Percentiles rank a stretch among this genome's conserved stretches.
Evolutionary conservation across 2,888 invertebrate species (phyloP).

Genomic region (Lampropteryx suffumata): DNA sequence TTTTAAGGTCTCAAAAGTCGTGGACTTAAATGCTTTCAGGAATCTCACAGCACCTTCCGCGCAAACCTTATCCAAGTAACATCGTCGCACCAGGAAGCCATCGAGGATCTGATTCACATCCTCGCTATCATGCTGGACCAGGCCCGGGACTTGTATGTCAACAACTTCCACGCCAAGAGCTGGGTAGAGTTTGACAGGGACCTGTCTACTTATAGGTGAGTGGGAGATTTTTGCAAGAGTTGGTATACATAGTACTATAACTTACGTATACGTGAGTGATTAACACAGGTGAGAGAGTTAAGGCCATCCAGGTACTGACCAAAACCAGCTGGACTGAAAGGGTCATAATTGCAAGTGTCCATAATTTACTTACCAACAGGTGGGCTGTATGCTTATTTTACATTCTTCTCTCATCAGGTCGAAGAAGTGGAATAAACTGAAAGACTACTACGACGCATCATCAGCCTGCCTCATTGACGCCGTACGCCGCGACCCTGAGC

Average conservation of each 20-base stretch:
- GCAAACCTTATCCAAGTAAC: constrained; percentile 68
- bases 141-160: constrained; percentile 82
- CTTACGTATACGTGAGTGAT: too few relatives aligned
- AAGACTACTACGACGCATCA: constrained; percentile 81
- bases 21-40: constrained; percentile 45
- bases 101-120: constrained; percentile 85
- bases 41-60: constrained; percentile 62
- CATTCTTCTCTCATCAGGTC: too few relatives aligned
- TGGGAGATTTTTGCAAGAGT: too few relatives aligned
- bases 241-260: too few relatives aligned
- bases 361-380: too few relatives aligned
- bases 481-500: constrained; percentile 82
- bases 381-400: too few relatives aligned
- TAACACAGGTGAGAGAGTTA: too few relatives aligned
- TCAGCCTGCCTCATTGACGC: constrained; percentile 83
- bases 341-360: too few relatives aligned
- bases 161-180: constrained; percentile 49
- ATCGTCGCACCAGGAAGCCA: constrained; percentile 63
- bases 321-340: too few relatives aligned
- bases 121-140: constrained; percentile 85
- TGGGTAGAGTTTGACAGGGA: constrained; percentile 59
- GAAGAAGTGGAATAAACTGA: constrained; percentile 75
- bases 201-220: constrained; percentile 59
- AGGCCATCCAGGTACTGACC: too few relatives aligned
- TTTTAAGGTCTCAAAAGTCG: too few relatives aligned